These are phyloP conservation scores for Eudemis profundana DNA, from an alignment of 2,888 invertebrate species.

Conservation along the genomic window DNA sequence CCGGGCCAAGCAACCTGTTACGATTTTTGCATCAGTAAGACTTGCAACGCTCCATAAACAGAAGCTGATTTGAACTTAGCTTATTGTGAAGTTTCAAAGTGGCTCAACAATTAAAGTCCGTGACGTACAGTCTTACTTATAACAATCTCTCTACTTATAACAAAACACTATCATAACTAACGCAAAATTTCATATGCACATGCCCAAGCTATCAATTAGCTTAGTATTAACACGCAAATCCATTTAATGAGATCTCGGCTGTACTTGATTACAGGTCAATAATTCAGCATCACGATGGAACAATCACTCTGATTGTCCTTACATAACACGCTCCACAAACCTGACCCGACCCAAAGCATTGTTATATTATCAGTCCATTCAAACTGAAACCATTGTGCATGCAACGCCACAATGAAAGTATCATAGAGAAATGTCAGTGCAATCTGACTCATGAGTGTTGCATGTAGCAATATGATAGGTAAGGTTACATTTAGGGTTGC, in stretches of 20 bases:
- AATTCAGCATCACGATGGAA: constrained; percentile 21
- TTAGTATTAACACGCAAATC: too few relatives aligned
- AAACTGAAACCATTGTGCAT: constrained; percentile 31
- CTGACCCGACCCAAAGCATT: constrained; percentile 28
- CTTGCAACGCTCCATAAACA: too few relatives aligned
- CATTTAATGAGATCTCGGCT: background rate
- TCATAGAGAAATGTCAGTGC: constrained; percentile 42
- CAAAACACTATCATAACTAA: too few relatives aligned
- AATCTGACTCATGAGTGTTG: constrained; percentile 30
- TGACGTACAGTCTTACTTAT: too few relatives aligned
- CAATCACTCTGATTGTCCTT: constrained; percentile 29
- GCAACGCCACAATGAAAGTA: constrained; percentile 37
- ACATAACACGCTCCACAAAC: constrained; percentile 29
- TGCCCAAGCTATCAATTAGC: too few relatives aligned
- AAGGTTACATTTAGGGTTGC: too few relatives aligned
- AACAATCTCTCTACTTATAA: too few relatives aligned
- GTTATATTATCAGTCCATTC: constrained; percentile 39
- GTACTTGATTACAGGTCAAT: constrained; percentile 5
- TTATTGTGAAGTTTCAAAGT: too few relatives aligned
- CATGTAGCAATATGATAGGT: constrained; percentile 35
- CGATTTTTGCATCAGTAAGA: too few relatives aligned
- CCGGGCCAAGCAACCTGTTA: too few relatives aligned
- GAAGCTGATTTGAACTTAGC: too few relatives aligned
- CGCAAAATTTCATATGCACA: background rate
- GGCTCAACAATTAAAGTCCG: too few relatives aligned